Percentiles rank a stretch among this genome's conserved stretches.
Conservation (phyloP, 92 coral and sea anemone species). For the Pocillopora grandis region DNA sequence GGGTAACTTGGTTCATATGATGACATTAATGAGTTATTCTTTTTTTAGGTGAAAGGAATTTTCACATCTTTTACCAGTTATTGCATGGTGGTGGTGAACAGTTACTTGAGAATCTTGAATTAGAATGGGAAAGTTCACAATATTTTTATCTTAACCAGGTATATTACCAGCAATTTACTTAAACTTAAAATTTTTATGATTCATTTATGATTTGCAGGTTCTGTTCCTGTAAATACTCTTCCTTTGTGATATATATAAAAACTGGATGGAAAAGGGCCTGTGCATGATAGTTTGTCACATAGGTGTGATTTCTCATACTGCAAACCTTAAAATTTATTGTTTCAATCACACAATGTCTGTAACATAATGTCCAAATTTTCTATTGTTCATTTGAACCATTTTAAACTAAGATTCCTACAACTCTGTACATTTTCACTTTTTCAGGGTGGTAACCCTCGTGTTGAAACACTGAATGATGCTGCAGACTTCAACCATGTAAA, state of each 20-base stretch:
- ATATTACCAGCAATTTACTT: neutral
- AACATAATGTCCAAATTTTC: too few relatives aligned
- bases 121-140: conserved; percentile 72
- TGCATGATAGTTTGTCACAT: too few relatives aligned
- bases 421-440: neutral
- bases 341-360: too few relatives aligned
- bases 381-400: too few relatives aligned
- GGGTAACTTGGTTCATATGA: neutral
- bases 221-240: too few relatives aligned
- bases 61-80: conserved; percentile 97
- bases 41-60: conserved; percentile 88
- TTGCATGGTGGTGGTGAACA: conserved; percentile 82
- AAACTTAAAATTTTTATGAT: too few relatives aligned
- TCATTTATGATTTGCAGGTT: neutral
- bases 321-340: too few relatives aligned
- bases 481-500: conserved; percentile 80
- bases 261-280: too few relatives aligned
- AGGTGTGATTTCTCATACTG: too few relatives aligned
- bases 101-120: conserved; percentile 74
- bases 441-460: conserved; percentile 80
- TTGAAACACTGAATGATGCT: conserved; percentile 76
- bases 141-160: conserved; percentile 94
- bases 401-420: neutral
- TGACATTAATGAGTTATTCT: neutral
- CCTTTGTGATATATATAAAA: too few relatives aligned